Conservation (phyloP, 2,113 vertebrate genomes). For the Balaenoptera acutorostrata region DNA sequence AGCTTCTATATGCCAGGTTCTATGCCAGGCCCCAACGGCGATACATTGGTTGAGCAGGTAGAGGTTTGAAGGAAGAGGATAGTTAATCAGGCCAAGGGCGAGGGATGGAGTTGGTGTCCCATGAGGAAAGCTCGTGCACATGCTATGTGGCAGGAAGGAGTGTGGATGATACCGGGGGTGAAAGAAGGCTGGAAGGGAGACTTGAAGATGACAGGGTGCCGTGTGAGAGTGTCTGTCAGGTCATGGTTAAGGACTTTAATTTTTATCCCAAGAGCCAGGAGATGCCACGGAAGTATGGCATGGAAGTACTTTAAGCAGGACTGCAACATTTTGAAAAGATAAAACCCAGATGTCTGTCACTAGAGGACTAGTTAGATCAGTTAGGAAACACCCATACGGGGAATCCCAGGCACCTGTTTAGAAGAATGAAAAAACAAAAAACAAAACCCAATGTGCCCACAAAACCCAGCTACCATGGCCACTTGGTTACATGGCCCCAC, state of each 20-base stretch:
- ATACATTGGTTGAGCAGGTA: not conserved
- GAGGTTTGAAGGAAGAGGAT: not conserved
- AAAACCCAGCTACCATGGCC: not conserved
- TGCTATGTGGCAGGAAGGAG: not conserved
- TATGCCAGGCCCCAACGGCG: not conserved
- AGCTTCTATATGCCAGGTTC: not conserved
- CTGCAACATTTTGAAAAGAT: not conserved
- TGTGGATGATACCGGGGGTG: not conserved
- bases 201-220: not conserved
- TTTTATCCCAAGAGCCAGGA: not conserved
- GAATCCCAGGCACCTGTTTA: not conserved
- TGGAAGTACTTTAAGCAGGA: not conserved
- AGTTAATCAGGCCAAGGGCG: not conserved
- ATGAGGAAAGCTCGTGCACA: not conserved
- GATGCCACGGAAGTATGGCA: not conserved
- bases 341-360: not conserved
- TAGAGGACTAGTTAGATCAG: not conserved
- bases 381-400: not conserved
- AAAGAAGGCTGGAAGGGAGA: not conserved
- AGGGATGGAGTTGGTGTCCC: not conserved
- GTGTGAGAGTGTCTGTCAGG: not conserved
- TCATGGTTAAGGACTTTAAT: not conserved
- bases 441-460: not conserved
- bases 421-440: not conserved
- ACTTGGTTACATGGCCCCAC: not conserved